phyloP scores from a whole-genome alignment of 2,113 vertebrate genomes.

The Columbina picui region DNA sequence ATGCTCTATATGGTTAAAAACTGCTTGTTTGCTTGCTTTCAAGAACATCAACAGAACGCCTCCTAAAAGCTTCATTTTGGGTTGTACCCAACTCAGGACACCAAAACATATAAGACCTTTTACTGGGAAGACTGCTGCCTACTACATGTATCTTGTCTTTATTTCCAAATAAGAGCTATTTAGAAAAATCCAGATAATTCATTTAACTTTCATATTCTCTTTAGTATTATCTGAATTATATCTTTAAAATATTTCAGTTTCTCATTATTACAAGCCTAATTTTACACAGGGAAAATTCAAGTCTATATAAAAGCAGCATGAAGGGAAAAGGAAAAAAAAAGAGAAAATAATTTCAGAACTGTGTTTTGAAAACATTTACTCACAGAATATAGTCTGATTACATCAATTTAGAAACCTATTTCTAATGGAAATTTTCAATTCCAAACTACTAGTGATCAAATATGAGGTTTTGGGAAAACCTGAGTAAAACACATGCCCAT shows the following conservation, averaged over 20 bases:
- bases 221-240: neutral
- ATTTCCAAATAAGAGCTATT: neutral
- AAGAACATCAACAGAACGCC: neutral
- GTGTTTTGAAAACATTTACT: neutral
- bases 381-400: neutral
- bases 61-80: neutral
- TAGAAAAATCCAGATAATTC: neutral
- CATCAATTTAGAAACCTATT: neutral
- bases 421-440: neutral
- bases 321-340: neutral
- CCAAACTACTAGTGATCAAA: neutral
- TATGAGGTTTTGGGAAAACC: neutral
- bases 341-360: neutral
- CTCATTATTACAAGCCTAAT: neutral
- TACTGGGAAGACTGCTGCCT: neutral
- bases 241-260: neutral
- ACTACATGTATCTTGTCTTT: neutral
- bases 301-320: neutral
- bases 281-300: neutral
- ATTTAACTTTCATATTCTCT: neutral
- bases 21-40: neutral
- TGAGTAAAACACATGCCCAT: neutral
- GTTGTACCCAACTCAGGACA: neutral
- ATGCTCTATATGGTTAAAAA: neutral
- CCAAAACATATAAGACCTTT: neutral